phyloP scores from a whole-genome alignment of 2,113 vertebrate species.

The Pongo abelii region DNA sequence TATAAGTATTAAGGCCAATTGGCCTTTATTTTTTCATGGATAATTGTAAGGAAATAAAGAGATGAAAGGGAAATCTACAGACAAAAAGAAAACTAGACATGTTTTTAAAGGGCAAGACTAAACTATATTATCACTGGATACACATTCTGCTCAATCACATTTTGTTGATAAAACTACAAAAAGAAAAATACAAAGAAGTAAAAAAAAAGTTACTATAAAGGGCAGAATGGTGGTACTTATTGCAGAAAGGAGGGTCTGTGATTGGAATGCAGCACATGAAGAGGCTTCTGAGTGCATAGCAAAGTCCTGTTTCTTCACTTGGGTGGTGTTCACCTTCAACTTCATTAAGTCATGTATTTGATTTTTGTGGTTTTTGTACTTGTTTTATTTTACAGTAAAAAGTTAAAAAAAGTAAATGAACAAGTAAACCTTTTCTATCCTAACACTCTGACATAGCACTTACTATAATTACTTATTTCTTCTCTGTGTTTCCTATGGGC shows the following conservation, averaged over 20 bases:
- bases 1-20: not conserved
- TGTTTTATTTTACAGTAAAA: constrained; percentile 16
- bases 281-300: not conserved
- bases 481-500: not conserved
- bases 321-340: not conserved
- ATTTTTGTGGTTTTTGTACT: not conserved
- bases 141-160: not conserved
- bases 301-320: not conserved
- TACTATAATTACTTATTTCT: not conserved
- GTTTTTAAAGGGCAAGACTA: not conserved
- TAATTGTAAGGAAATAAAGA: not conserved
- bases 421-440: not conserved
- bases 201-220: not conserved
- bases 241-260: not conserved
- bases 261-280: not conserved
- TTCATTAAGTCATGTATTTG: not conserved
- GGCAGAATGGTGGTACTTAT: not conserved
- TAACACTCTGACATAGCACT: not conserved
- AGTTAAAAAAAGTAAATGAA: not conserved
- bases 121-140: not conserved
- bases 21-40: not conserved
- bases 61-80: not conserved
- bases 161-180: not conserved
- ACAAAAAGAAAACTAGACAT: not conserved
- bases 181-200: not conserved